Base-by-base conservation (phyloP, 2,888 invertebrate genomes). In the Drosophila imparisetae region DNA sequence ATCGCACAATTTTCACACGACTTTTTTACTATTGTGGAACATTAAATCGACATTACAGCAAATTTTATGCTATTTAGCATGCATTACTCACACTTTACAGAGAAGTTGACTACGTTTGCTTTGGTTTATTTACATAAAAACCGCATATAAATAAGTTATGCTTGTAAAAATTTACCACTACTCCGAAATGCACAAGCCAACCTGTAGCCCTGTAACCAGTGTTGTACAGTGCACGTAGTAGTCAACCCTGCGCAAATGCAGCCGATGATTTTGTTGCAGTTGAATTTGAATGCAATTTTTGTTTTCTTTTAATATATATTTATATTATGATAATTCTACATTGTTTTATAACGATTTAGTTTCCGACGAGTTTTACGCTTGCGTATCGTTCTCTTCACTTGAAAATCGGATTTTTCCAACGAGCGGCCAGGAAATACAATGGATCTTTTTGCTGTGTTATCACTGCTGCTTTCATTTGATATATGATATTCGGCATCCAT, bases 81-180 rank as follows among this genome's bases (percentile, higher is more conserved):
- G 32, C 50, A 45, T 72, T 73, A 87, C 87, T 87, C 82, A 87
- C 90, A 90, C 73, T 82, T 90, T 78, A 60, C 55, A 64, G 72
- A 74, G 75, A 67, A 61, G 69, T 81, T 83, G 77, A 68, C 83
- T 86, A 85, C 54, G 72, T 76, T 71, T 68, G 75, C 72, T 78
- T 86, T 78, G 75, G 81, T 81, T 85, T 89, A 86, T 86, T 78
- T 88, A 86, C 81, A 76, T 79, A 64, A 87, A 86, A 90, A 86
- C 81, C 79, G 72, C 72, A 76, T 79, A 81, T 77, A 80, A 80
- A 84, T 85, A 80, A 80, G 71, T 81, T 81, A 70, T 81, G 76
- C 77, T 50, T 66, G 85, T 80, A 81, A 84, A 85, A 86, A 80
- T 82, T 89, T 61, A 87, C 85, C 87, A 89, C 82, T 79, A 77